A percentile compares a stretch with the other conserved stretches of the same genome.
Conservation (phyloP, 2,113 vertebrate species). For the Brachypteracias leptosomus region DNA sequence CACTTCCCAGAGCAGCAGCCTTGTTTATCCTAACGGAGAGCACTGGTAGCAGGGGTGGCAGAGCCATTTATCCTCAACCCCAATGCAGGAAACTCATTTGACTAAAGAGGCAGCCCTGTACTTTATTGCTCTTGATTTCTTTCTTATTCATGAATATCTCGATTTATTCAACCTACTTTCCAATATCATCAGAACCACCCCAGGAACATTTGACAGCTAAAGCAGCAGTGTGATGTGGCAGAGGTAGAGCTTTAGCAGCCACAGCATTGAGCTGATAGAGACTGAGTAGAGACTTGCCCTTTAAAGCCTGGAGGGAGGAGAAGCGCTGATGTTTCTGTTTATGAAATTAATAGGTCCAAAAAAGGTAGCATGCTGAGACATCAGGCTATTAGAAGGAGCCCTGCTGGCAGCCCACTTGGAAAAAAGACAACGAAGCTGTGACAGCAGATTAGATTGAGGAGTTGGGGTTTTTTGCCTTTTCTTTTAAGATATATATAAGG, state of each 20-base stretch:
- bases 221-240: not conserved
- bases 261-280: not conserved
- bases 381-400: not conserved
- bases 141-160: not conserved
- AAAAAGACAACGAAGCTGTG: not conserved
- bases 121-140: not conserved
- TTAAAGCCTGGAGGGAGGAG: not conserved
- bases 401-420: not conserved
- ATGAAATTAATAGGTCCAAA: not conserved
- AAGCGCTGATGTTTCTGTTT: not conserved
- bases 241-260: not conserved
- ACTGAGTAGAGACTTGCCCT: not conserved
- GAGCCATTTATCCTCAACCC: not conserved
- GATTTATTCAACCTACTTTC: not conserved
- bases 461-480: not conserved
- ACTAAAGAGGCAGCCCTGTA: not conserved
- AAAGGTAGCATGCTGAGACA: not conserved
- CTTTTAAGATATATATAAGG: not conserved
- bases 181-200: not conserved
- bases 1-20: not conserved
- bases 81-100: not conserved
- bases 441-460: not conserved
- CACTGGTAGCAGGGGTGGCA: not conserved
- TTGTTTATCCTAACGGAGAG: not conserved
- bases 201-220: not conserved